phyloP scores from a whole-genome alignment of 2,797 vertebrate species.

The Anguilla anguilla region DNA sequence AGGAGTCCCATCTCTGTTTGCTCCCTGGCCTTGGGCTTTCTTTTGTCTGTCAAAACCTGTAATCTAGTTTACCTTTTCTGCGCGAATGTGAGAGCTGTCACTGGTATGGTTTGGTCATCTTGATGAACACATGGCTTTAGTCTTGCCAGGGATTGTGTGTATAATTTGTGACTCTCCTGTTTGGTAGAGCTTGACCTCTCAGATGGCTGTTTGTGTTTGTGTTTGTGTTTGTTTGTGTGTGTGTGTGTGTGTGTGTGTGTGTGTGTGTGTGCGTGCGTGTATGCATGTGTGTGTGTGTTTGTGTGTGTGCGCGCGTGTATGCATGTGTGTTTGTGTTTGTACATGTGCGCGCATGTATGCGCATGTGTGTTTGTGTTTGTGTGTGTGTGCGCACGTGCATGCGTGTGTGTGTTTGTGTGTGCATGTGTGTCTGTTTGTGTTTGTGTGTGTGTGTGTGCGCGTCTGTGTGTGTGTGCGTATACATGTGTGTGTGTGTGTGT shows the following conservation, averaged over 20 bases:
- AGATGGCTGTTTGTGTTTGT: background rate
- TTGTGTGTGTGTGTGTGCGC: too few relatives aligned
- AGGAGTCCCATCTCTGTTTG: background rate
- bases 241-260: too few relatives aligned
- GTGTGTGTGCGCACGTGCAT: too few relatives aligned
- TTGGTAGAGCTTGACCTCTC: background rate
- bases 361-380: too few relatives aligned
- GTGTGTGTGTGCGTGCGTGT: background rate
- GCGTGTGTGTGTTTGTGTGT: too few relatives aligned
- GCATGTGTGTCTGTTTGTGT: too few relatives aligned
- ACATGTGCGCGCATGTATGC: background rate
- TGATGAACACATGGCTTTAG: background rate
- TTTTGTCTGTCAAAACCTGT: background rate
- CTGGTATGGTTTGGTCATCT: background rate
- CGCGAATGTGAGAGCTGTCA: background rate
- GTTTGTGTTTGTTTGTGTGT: too few relatives aligned
- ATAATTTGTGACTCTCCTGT: background rate
- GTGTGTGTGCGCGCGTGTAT: conserved; percentile 22
- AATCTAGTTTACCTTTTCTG: background rate
- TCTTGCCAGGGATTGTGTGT: background rate
- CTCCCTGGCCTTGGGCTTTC: background rate
- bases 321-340: conserved; percentile 52
- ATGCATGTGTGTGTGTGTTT: conserved; percentile 25
- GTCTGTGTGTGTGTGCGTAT: too few relatives aligned
- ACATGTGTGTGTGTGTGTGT: too few relatives aligned